These are phyloP conservation scores for Drosophila carrolli DNA, from an alignment of 1,140 invertebrate species.

Conservation along the genomic window DNA sequence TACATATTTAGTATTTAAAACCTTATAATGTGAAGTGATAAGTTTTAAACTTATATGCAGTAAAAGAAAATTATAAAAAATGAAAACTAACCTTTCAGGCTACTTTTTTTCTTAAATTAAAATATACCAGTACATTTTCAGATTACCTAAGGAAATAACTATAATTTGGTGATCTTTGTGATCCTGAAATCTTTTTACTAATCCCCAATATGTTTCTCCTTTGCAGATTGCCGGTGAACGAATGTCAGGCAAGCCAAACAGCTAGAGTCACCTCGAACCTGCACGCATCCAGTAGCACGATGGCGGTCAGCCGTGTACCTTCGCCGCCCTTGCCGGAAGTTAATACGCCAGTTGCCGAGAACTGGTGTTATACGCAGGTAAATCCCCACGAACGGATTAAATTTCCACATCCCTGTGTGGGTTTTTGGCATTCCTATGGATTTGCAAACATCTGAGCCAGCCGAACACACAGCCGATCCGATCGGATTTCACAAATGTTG, in stretches of 20 bases:
- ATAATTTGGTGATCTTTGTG: no score
- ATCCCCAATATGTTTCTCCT: constrained; percentile 6
- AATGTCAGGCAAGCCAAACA: constrained; percentile 92
- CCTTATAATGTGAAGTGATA: no score
- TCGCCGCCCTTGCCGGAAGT: constrained; percentile 95
- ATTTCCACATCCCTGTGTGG: constrained; percentile 39
- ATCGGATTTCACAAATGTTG: constrained; percentile 56
- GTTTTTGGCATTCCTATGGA: constrained; percentile 70
- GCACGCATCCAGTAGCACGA: constrained; percentile 90
- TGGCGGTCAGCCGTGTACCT: constrained; percentile 95
- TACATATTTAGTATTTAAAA: no score
- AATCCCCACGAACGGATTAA: constrained; percentile 71
- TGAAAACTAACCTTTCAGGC: no score
- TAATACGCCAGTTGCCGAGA: constrained; percentile 96
- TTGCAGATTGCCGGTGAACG: constrained; percentile 92
- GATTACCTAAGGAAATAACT: no score
- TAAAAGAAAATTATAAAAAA: no score
- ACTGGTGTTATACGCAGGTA: constrained; percentile 98
- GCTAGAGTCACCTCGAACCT: constrained; percentile 92
- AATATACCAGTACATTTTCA: no score
- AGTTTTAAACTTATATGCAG: no score
- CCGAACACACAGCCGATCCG: background rate
- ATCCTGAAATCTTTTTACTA: constrained; percentile 16
- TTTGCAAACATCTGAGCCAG: constrained; percentile 48
- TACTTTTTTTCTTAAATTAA: no score